Percentiles rank a stretch among this genome's conserved stretches.
Evolutionary conservation across 2,888 invertebrate species (phyloP).

Genomic region (Latrodectus hesperus): DNA sequence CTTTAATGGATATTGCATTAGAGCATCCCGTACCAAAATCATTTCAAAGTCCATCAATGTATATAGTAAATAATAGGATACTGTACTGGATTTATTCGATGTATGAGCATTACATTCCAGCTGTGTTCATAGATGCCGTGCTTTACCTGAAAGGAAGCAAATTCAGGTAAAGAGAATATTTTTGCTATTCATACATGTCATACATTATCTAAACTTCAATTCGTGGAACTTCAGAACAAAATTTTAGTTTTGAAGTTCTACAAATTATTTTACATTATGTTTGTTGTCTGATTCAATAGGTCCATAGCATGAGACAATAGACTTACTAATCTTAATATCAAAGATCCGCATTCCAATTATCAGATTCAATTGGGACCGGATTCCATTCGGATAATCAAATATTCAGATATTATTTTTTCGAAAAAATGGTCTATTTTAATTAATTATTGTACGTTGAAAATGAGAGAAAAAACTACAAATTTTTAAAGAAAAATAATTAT

Average conservation of each 20-base stretch:
- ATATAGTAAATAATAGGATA: not conserved
- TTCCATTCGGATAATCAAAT: too few relatives aligned
- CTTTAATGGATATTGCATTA: not conserved
- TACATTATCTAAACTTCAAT: not conserved
- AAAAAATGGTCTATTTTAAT: too few relatives aligned
- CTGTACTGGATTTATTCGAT: not conserved
- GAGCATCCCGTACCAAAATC: not conserved
- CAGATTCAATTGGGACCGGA: too few relatives aligned
- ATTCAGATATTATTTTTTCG: too few relatives aligned
- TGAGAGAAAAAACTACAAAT: too few relatives aligned
- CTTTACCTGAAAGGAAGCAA: slow-evolving; percentile 2
- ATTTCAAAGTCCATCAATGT: not conserved
- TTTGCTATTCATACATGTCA: too few relatives aligned
- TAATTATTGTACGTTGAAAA: too few relatives aligned
- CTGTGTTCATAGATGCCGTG: not conserved
- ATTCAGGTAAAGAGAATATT: not conserved
- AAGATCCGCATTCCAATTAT: too few relatives aligned
- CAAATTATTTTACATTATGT: not conserved
- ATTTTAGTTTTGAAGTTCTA: not conserved
- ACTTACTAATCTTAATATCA: too few relatives aligned
- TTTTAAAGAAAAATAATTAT: too few relatives aligned
- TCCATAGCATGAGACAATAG: too few relatives aligned
- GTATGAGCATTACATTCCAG: not conserved
- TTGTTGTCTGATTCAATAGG: not conserved
- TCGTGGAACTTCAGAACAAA: not conserved